Evolutionary conservation across 2,797 vertebrate species (phyloP).

Genomic region (Pristis pectinata): DNA sequence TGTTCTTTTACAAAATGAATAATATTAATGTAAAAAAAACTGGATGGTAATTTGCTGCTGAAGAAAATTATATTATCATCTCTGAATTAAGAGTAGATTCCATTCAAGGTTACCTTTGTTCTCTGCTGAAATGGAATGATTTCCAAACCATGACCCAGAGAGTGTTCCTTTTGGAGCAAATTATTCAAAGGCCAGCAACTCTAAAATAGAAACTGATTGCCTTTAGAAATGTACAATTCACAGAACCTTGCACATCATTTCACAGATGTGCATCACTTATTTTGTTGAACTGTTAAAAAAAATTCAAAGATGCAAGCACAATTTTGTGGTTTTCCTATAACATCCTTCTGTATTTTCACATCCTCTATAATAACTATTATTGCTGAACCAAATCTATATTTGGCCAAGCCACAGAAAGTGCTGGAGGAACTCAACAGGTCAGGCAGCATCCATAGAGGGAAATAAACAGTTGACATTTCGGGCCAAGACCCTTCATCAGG

Average conservation of each 20-base stretch:
- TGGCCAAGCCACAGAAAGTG: too few relatives aligned
- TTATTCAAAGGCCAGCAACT: neutral
- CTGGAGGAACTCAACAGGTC: too few relatives aligned
- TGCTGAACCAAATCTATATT: neutral
- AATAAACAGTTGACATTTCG: too few relatives aligned
- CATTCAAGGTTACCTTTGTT: neutral
- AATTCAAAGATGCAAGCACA: neutral
- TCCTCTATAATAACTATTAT: too few relatives aligned
- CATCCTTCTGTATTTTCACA: neutral
- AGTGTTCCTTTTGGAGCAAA: neutral
- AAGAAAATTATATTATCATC: neutral
- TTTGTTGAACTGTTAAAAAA: neutral
- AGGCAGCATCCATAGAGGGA: too few relatives aligned
- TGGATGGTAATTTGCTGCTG: neutral
- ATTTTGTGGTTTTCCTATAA: neutral
- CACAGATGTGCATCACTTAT: neutral
- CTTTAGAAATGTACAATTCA: neutral
- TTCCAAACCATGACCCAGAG: neutral
- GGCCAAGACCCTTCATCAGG: too few relatives aligned
- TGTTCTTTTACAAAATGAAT: neutral
- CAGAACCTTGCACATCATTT: neutral
- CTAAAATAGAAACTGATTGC: neutral
- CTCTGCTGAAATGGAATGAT: neutral
- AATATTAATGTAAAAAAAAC: neutral
- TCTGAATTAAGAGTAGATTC: neutral